Base-by-base conservation (phyloP, 2,113 vertebrate genomes). In the Anthoscopus minutus region DNA sequence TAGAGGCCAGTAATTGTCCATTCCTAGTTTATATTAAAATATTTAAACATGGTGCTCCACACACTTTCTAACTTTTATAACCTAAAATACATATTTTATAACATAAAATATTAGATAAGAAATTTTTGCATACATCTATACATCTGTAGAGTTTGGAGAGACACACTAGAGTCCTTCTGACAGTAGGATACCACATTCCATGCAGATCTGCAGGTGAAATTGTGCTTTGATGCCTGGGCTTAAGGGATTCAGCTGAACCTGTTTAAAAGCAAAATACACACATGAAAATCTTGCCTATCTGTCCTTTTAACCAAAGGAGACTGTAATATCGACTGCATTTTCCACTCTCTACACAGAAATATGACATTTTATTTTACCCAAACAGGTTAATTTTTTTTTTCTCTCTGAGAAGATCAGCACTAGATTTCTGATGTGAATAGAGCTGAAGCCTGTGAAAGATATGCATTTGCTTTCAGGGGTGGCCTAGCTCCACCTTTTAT, bases 121-220 rank as follows among this genome's bases (percentile, higher is more conserved):
- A 65, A 69, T 24, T 67, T 78, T 84, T 79, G 97, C 99, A 90
- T 98, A 99, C 99, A 38, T 99, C 99, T 97, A 99, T 99, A 92
- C 99, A 99, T 98, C 99, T 98, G 98, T 99, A 99, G 64, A 99
- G 98, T 87, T 99, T 99, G 95, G 99, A 99, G 95, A 99, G 98
- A 94, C 99, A 99, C 70, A 99, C 99, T 50, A 99, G 98, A 3
- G 99, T 99, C 88, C 99, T 98, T 88, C 99, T 98, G 82, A 99
- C 99, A 10, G 99, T 99, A 7, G 99, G 99, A 95, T 99, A 99
- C 99, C 99, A 99, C 99, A 99, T 99, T 90, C 99, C 99, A 57
- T 99, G 99, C 79, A 99, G 98, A 98, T 99, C 99, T n/a, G 99
- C 99, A 25, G 99, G 99, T 91, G 99, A 99, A 95, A 99, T 96